Conservation (phyloP, 2,888 invertebrate genomes). For the Plagodis dolabraria region DNA sequence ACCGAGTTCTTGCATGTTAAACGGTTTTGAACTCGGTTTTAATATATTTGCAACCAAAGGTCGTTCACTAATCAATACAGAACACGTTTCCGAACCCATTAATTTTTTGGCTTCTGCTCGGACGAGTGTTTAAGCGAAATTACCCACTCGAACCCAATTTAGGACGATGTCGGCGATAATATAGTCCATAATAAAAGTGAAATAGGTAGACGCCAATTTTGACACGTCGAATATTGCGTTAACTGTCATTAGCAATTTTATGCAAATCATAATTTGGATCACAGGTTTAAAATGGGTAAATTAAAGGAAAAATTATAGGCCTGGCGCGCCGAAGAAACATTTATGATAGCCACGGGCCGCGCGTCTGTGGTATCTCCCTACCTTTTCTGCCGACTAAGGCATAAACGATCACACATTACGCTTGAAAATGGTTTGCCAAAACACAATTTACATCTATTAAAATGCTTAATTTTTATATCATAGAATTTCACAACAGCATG, state of each 20-base stretch:
- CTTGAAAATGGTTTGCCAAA: conserved; percentile 3
- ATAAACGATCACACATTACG: conserved; percentile 15
- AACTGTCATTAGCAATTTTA: conserved; percentile 79
- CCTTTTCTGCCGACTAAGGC: background rate
- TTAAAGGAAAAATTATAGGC: conserved; percentile 78
- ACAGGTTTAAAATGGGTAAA: conserved; percentile 72
- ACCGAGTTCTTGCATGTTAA: no score
- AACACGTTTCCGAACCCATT: conserved; percentile 48
- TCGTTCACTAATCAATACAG: conserved; percentile 30
- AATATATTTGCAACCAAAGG: conserved; percentile 12
- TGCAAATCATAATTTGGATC: conserved; percentile 79
- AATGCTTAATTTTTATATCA: background rate
- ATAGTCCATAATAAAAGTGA: conserved; percentile 57
- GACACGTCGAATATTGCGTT: conserved; percentile 71
- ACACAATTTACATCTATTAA: conserved; percentile 4
- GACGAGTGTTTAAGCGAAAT: conserved; percentile 55
- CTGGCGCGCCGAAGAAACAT: conserved; percentile 67
- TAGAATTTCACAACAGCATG: background rate
- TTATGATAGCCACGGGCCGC: conserved; percentile 62
- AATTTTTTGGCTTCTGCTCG: conserved; percentile 58
- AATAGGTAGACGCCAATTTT: conserved; percentile 68
- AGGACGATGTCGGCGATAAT: conserved; percentile 59
- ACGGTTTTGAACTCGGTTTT: conserved; percentile 12
- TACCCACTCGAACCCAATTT: conserved; percentile 56
- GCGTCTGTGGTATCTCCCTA: conserved; percentile 37